phyloP scores from a whole-genome alignment of 2,113 vertebrate species.

The Myrmecophaga tridactyla region DNA sequence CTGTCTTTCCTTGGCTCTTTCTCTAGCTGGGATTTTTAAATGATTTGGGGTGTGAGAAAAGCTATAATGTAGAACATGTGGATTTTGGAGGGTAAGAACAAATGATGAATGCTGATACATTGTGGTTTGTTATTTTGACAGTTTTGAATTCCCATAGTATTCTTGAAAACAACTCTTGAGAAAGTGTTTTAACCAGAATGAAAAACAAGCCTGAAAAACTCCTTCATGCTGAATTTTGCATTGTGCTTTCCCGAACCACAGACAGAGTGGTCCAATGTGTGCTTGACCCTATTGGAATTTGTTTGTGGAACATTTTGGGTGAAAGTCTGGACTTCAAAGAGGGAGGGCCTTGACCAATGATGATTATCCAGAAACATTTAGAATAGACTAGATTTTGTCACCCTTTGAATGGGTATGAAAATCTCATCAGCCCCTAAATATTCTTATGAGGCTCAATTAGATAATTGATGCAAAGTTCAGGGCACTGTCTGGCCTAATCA shows the following conservation, averaged over 20 bases:
- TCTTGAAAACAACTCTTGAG: neutral
- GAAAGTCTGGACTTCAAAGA: neutral
- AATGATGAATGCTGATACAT: neutral
- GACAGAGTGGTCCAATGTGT: rapidly evolving
- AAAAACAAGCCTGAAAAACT: neutral
- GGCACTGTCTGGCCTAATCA: rapidly evolving
- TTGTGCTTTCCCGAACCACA: rapidly evolving
- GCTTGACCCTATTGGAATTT: rapidly evolving
- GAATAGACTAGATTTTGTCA: neutral
- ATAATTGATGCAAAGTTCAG: rapidly evolving
- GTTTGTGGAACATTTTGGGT: rapidly evolving
- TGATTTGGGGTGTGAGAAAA: neutral
- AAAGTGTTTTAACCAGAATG: neutral
- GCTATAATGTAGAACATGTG: neutral
- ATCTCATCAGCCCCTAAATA: too few species aligned
- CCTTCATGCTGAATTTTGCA: rapidly evolving
- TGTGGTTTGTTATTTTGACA: constrained; percentile 13
- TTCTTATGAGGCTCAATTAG: neutral
- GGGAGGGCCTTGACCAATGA: too few species aligned
- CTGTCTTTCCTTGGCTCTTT: neutral
- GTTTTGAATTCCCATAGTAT: neutral
- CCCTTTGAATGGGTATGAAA: neutral
- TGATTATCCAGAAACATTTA: rapidly evolving
- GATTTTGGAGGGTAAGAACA: neutral
- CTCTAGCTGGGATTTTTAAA: neutral